Conservation (phyloP, 2,797 vertebrate genomes). For the Sciurus vulgaris region DNA sequence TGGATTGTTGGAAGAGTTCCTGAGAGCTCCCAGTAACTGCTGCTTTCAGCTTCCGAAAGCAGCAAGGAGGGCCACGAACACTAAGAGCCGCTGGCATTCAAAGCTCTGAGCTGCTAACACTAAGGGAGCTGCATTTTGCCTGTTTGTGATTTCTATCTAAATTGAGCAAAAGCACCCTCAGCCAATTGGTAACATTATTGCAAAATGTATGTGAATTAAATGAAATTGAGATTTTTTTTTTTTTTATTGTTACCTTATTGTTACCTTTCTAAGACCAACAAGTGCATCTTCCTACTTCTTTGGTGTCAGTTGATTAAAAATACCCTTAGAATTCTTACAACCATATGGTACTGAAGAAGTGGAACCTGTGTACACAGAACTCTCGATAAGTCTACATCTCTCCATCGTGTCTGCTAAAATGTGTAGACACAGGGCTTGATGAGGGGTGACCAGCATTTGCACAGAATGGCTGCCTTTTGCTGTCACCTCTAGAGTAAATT, state of each 20-base stretch:
- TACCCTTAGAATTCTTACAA: neutral
- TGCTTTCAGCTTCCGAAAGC: too few relatives aligned
- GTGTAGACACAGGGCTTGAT: neutral
- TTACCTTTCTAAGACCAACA: constrained; percentile 2
- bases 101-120: too few relatives aligned
- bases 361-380: neutral
- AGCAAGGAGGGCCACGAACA: too few relatives aligned
- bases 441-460: neutral
- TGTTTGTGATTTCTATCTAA: too few relatives aligned
- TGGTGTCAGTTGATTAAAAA: constrained; percentile 37
- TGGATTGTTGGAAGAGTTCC: too few relatives aligned
- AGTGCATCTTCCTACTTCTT: constrained; percentile 40
- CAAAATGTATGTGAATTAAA: neutral
- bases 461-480: neutral
- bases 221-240: neutral
- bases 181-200: neutral
- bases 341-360: neutral
- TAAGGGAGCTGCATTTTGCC: too few relatives aligned
- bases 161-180: too few relatives aligned
- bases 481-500: neutral
- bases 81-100: too few relatives aligned
- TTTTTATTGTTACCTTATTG: neutral
- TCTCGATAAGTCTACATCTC: neutral
- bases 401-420: neutral
- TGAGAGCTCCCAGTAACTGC: too few relatives aligned